Base-by-base conservation (phyloP, 2,797 vertebrate genomes). In the Sebastes trivittatus region DNA sequence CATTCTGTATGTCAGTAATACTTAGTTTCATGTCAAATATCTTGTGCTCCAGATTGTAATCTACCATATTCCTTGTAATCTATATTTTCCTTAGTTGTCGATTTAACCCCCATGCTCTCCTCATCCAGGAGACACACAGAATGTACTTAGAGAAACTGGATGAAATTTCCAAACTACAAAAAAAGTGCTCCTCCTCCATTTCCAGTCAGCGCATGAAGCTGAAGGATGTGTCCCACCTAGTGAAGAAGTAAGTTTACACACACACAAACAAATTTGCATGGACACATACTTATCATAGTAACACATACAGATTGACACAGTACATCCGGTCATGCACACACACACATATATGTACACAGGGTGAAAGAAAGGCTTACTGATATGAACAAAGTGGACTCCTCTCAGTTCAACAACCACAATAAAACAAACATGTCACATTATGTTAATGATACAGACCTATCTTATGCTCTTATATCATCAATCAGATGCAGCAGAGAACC, bases 101-200 rank as follows among this genome's bases (percentile, higher is more conserved):
- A 30, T 65, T 3, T 56, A 61, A 79, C 8, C 6, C 6, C 4
- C 5, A 22, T 81, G 7, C 52, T 70, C 3, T 72, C 62, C 7
- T 70, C 34, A 13, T 81, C 25, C 87, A 99, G 98, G 98, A 99
- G 70, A 96, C 95, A 56, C 98, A 99, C 89, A 96, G 87, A 77
- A 92, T 94, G 42, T 99, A 99, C 92, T 93, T 96, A 85, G 95
- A 97, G 88, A 97, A 98, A 87, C 89, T 99, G 2, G 96, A 98
- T 79, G 97, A 98, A 90, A 90, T 99, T 23, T 97, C 96, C 77
- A 97, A 96, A 88, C 95, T 99, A 5, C 98, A 99, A 88, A 95
- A 91, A 0, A 95, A 55, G 11, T 97, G 97, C 80, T 95, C 95
- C 10, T 94, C 92, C 69, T 96, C 96, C 77, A 96, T 99, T 3